These are phyloP conservation scores for Halcyon badia DNA, from an alignment of 2,797 vertebrate genomes.

Conservation along the genomic window DNA sequence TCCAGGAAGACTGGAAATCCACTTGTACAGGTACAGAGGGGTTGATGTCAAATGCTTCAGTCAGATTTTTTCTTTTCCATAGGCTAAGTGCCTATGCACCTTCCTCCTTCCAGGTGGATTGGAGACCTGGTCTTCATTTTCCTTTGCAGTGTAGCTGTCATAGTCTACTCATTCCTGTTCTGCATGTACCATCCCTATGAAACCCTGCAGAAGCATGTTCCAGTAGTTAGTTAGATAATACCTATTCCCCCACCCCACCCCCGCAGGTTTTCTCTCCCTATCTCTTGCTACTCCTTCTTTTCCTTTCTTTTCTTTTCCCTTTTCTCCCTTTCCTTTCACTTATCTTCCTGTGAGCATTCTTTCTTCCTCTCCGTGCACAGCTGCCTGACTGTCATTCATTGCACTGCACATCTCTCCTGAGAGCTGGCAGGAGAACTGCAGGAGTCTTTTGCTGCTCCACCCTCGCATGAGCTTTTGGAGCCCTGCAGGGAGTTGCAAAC, in stretches of 20 bases:
- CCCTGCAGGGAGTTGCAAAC: conserved; percentile 16
- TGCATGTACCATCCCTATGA: not conserved
- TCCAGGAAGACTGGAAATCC: not conserved
- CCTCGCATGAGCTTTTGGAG: not conserved
- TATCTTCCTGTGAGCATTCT: not conserved
- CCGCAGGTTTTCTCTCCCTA: not conserved
- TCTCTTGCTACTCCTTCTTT: not conserved
- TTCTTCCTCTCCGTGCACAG: accelerated
- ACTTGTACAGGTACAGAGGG: not conserved
- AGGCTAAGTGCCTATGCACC: not conserved
- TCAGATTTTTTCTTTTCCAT: not conserved
- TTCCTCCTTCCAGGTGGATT: not conserved
- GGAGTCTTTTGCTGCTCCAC: not conserved
- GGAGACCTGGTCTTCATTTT: not conserved
- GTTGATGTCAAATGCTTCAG: not conserved
- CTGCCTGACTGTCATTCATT: accelerated
- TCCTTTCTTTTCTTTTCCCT: not conserved
- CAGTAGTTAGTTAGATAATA: conserved; percentile 40
- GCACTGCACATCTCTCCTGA: not conserved
- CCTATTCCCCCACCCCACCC: accelerated
- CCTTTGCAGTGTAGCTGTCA: not conserved
- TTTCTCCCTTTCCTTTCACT: not conserved
- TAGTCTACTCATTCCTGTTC: not conserved
- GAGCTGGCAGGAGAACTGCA: not conserved
- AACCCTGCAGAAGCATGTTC: conserved; percentile 27